Percentiles rank a stretch among this genome's conserved stretches.
Evolutionary conservation across 92 coral and sea anemone genomes (phyloP).

Genomic region (Zoanthus solanderi): DNA sequence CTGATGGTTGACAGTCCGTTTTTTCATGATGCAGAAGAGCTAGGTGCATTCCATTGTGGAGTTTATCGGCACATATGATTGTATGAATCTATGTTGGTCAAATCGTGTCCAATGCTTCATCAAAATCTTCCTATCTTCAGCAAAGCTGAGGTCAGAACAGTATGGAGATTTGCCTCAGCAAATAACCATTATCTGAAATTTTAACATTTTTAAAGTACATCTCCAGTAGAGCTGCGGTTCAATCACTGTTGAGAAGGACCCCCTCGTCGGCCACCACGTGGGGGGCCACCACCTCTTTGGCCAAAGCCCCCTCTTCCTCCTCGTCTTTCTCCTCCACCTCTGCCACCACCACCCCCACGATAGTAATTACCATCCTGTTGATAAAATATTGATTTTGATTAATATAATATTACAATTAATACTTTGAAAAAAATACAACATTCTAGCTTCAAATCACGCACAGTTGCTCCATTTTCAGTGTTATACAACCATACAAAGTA

Average conservation of each 20-base stretch:
- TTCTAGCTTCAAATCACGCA: too few relatives aligned
- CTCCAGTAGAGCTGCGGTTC: neutral
- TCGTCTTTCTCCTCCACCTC: slow-evolving; percentile 80
- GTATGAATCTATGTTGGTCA: slow-evolving; percentile 45
- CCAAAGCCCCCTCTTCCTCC: slow-evolving; percentile 89
- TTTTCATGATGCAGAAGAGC: neutral
- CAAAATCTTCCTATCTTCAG: slow-evolving; percentile 95
- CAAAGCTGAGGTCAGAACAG: slow-evolving; percentile 49
- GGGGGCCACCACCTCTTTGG: slow-evolving; percentile 80
- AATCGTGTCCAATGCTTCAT: slow-evolving; percentile 95
- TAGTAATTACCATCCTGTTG: slow-evolving; percentile 70
- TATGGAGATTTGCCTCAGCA: slow-evolving; percentile 34
- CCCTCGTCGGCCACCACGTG: slow-evolving; percentile 76
- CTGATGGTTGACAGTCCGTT: neutral
- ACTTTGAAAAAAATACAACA: too few relatives aligned
- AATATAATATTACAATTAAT: too few relatives aligned
- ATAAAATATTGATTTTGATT: neutral
- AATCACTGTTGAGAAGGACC: slow-evolving; percentile 76
- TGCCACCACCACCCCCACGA: slow-evolving; percentile 67
- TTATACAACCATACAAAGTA: too few relatives aligned
- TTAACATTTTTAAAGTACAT: neutral
- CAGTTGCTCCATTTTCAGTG: too few relatives aligned
- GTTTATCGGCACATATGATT: slow-evolving; percentile 4
- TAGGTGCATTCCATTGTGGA: neutral
- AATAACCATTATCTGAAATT: slow-evolving; percentile 45